A percentile compares a stretch with the other conserved stretches of the same genome.
These are phyloP conservation scores for Chaetoderma sp. DNA, from an alignment of 2,888 invertebrate genomes.

Conservation along the genomic window DNA sequence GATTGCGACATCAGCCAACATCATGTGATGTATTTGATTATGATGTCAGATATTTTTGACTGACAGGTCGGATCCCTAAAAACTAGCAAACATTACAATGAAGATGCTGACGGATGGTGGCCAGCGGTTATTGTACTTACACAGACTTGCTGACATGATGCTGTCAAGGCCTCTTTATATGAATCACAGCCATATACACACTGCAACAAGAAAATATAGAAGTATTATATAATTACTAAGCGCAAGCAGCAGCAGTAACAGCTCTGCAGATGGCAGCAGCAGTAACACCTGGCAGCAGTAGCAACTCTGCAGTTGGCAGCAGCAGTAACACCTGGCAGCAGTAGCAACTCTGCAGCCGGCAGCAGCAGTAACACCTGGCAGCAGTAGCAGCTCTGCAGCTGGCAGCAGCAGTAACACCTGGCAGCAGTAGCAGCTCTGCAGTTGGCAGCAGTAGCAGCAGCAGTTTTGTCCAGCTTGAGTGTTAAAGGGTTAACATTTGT, in stretches of 20 bases:
- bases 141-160: constrained; percentile 23
- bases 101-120: not conserved
- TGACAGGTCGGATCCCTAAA: no score
- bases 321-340: not conserved
- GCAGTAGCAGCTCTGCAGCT: not conserved
- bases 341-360: not conserved
- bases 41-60: no score
- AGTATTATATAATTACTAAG: not conserved
- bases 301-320: not conserved
- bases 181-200: constrained; percentile 23
- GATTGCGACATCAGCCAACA: no score
- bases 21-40: no score
- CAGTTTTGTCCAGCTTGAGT: no score
- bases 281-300: not conserved
- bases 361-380: not conserved
- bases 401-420: not conserved
- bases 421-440: not conserved
- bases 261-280: not conserved
- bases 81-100: not conserved
- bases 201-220: constrained; percentile 19
- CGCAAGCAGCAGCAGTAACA: not conserved
- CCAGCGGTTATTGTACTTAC: constrained; percentile 2
- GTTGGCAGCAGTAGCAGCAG: not conserved
- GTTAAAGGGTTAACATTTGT: no score
- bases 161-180: constrained; percentile 8